Percentiles rank a stretch among this genome's conserved stretches.
Conservation (phyloP, 1,140 invertebrate species). For the Drosophila carrolli region DNA sequence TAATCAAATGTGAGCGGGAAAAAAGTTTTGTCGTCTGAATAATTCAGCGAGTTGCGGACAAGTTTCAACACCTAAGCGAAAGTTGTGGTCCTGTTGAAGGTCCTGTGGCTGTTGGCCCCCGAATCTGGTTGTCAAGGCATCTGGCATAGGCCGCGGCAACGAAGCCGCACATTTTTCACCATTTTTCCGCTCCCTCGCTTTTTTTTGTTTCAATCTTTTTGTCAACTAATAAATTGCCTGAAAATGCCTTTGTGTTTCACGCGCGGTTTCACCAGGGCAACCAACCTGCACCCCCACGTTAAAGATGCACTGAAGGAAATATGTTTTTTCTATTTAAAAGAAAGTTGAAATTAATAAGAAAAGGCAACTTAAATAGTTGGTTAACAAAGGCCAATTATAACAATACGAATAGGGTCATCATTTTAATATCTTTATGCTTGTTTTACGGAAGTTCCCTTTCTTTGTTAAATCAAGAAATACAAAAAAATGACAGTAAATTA, state of each 20-base stretch:
- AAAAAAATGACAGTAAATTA: no score
- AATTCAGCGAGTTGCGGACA: conserved; percentile 73
- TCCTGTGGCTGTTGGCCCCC: conserved; percentile 10
- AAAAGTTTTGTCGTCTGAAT: conserved; percentile 64
- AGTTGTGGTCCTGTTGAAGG: conserved; percentile 13
- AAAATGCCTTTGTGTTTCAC: conserved; percentile 80
- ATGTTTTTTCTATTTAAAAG: no score
- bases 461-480: no score
- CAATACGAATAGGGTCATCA: no score
- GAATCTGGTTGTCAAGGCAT: conserved; percentile 49
- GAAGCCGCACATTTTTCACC: conserved; percentile 60
- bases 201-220: conserved; percentile 43
- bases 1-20: conserved; percentile 64
- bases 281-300: conserved; percentile 24
- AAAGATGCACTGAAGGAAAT: conserved; percentile 10
- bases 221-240: conserved; percentile 75
- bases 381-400: no score
- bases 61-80: conserved; percentile 71
- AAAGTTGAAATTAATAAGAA: no score
- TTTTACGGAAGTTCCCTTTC: no score
- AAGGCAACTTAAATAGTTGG: no score
- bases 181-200: conserved; percentile 26
- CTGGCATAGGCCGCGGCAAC: conserved; percentile 31
- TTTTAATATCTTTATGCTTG: no score
- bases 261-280: conserved; percentile 78